Evolutionary conservation across 1,140 invertebrate genomes (phyloP).

Genomic region (Calliphora vicina): DNA sequence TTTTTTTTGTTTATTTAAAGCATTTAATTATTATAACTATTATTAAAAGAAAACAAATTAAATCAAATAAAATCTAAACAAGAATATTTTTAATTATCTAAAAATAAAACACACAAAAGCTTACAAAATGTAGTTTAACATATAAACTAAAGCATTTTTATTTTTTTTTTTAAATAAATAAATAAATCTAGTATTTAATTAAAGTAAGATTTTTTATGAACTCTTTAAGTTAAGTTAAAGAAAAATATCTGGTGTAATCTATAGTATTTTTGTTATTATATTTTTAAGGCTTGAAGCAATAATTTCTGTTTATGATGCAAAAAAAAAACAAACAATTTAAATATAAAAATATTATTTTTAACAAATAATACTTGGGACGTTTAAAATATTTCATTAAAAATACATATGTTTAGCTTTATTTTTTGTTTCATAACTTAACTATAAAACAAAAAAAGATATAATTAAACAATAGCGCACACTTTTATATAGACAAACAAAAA

Average conservation of each 20-base stretch:
- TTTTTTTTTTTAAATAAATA: neutral
- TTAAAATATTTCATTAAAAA: neutral
- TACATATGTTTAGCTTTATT: neutral
- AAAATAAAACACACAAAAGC: neutral
- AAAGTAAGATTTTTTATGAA: neutral
- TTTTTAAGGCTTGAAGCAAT: conserved; percentile 3
- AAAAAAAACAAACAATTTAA: neutral
- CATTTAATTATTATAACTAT: too few species aligned
- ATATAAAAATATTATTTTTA: too few species aligned
- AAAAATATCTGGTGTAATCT: neutral
- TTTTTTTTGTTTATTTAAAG: too few species aligned
- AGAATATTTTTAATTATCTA: neutral
- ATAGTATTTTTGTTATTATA: conserved; percentile 3
- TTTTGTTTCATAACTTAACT: neutral
- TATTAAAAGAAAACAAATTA: too few species aligned
- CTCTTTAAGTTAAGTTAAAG: neutral
- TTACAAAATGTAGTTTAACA: neutral
- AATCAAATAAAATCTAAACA: too few species aligned
- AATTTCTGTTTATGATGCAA: neutral
- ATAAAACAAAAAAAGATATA: neutral
- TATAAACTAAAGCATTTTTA: neutral
- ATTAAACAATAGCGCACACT: neutral
- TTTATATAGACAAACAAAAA: neutral
- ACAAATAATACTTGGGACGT: neutral
- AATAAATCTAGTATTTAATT: neutral